These are phyloP conservation scores for Prionailurus bengalensis DNA, from an alignment of 2,113 vertebrate genomes.

Conservation along the genomic window DNA sequence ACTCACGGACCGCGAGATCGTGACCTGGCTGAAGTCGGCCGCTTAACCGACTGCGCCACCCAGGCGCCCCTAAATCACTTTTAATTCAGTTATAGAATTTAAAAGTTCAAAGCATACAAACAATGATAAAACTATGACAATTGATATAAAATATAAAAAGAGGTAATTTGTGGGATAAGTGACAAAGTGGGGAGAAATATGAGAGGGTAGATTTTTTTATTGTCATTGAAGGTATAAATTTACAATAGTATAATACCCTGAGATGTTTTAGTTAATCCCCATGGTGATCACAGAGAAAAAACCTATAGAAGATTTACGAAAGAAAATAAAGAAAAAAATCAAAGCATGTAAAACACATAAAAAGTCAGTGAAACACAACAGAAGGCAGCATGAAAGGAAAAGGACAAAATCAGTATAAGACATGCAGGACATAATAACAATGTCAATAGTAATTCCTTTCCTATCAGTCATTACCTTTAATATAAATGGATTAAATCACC, in stretches of 20 bases:
- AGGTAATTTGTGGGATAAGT: neutral
- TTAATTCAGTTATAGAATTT: neutral
- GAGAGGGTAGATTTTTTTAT: neutral
- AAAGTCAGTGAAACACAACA: neutral
- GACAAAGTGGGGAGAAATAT: neutral
- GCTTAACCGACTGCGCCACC: too few species aligned
- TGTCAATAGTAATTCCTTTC: neutral
- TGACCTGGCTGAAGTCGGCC: too few species aligned
- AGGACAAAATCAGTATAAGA: neutral
- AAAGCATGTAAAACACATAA: neutral
- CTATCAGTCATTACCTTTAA: neutral
- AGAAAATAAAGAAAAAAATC: neutral
- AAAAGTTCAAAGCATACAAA: neutral
- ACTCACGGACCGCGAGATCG: too few species aligned
- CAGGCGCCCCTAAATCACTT: neutral
- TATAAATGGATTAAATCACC: neutral
- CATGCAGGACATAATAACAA: neutral
- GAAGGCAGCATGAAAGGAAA: neutral
- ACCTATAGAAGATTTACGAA: neutral
- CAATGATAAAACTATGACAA: neutral
- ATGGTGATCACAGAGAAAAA: neutral
- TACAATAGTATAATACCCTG: neutral
- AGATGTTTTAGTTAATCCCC: neutral
- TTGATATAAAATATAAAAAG: neutral
- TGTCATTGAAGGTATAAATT: neutral